Conservation (phyloP, 1,140 invertebrate species). For the Saccostrea echinata region DNA sequence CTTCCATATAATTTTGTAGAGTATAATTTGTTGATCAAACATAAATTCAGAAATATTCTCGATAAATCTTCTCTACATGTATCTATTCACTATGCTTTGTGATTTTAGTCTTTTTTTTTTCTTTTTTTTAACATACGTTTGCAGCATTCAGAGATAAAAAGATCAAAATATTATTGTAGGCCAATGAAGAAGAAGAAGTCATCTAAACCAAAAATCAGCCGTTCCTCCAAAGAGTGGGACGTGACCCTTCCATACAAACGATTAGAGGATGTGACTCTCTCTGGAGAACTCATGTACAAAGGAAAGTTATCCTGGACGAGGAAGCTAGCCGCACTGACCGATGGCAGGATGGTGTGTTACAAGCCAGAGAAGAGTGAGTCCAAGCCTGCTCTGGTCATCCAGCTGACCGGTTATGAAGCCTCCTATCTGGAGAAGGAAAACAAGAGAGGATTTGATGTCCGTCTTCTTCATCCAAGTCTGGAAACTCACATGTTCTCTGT, state of each 20-base stretch:
- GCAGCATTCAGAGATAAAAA: background rate
- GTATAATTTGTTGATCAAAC: too few species aligned
- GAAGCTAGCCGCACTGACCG: slow-evolving; percentile 64
- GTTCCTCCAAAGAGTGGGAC: slow-evolving; percentile 68
- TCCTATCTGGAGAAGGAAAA: slow-evolving; percentile 58
- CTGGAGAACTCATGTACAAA: slow-evolving; percentile 67
- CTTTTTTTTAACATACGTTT: background rate
- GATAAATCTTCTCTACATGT: too few species aligned
- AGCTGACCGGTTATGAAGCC: slow-evolving; percentile 65
- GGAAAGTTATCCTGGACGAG: slow-evolving; percentile 70
- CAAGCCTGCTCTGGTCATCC: slow-evolving; percentile 64
- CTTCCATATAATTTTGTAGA: too few species aligned
- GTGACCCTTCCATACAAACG: slow-evolving; percentile 64
- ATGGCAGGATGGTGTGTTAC: slow-evolving; percentile 67
- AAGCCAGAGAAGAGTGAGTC: slow-evolving; percentile 67
- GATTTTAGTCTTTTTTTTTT: too few species aligned
- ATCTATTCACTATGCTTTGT: too few species aligned
- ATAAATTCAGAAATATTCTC: too few species aligned
- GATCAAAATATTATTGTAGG: slow-evolving; percentile 48
- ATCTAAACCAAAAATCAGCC: slow-evolving; percentile 59
- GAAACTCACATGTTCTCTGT: slow-evolving; percentile 67
- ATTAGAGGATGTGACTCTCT: slow-evolving; percentile 65
- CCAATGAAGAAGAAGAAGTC: slow-evolving; percentile 64
- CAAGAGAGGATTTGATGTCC: slow-evolving; percentile 67
- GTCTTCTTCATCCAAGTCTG: slow-evolving; percentile 60